A percentile compares a stretch with the other conserved stretches of the same genome.
Conservation (phyloP, 2,888 invertebrate genomes). For the Hydriomena furcata region DNA sequence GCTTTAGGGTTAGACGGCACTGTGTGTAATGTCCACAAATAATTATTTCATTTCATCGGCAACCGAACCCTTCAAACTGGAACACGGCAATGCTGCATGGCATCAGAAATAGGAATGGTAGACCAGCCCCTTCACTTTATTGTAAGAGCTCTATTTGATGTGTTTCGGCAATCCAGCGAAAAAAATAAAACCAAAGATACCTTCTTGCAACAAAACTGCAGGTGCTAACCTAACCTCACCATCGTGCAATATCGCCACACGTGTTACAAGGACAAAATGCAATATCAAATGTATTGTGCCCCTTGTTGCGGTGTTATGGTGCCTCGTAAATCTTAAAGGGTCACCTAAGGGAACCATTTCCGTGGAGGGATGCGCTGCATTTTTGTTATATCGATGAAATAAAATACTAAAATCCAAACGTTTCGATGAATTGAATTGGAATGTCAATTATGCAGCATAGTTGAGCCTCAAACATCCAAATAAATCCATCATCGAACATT, state of each 20-base stretch:
- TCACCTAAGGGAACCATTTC: constrained; percentile 45
- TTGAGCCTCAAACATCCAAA: too few relatives aligned
- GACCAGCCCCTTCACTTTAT: too few relatives aligned
- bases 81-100: too few relatives aligned
- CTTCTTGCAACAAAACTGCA: constrained; percentile 25
- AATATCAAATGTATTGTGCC: constrained; percentile 53
- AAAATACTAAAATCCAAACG: background rate
- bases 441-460: too few relatives aligned
- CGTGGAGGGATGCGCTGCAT: constrained; percentile 31
- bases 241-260: constrained; percentile 34
- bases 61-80: too few relatives aligned
- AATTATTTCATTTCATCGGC: too few relatives aligned
- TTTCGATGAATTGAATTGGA: background rate
- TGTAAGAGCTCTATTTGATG: too few relatives aligned
- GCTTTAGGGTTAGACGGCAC: too few relatives aligned
- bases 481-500: too few relatives aligned
- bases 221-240: constrained; percentile 25
- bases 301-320: constrained; percentile 46
- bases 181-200: constrained; percentile 6
- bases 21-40: too few relatives aligned
- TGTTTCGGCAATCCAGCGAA: too few relatives aligned
- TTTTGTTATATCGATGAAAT: constrained; percentile 9
- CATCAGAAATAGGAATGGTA: too few relatives aligned
- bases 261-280: constrained; percentile 50
- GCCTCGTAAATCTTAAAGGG: constrained; percentile 54